These are phyloP conservation scores for Thinocorus orbignyianus DNA, from an alignment of 2,113 vertebrate genomes.

Conservation along the genomic window DNA sequence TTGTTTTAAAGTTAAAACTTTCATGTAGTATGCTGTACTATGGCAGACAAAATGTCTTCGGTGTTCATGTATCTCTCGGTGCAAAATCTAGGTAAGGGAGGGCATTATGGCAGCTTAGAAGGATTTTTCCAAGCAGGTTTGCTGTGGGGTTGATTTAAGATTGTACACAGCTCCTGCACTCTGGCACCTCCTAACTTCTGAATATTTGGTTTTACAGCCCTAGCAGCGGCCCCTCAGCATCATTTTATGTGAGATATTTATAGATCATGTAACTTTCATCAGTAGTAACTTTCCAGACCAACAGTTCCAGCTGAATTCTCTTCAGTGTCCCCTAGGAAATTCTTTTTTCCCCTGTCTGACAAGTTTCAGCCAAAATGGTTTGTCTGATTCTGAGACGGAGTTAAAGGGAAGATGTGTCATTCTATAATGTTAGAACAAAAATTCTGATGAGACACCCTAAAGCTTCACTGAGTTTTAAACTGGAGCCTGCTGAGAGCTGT, in stretches of 20 bases:
- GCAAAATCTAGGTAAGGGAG: background rate
- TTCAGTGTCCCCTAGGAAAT: background rate
- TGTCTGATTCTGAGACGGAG: background rate
- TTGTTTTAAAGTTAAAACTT: background rate
- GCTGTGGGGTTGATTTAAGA: background rate
- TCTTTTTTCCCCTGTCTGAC: background rate
- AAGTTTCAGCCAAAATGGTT: background rate
- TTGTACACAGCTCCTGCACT: background rate
- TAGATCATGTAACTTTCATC: background rate
- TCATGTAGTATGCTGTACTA: fast-evolving
- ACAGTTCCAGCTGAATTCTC: background rate
- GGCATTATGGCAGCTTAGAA: background rate
- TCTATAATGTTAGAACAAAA: background rate
- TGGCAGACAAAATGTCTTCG: background rate
- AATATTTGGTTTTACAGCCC: background rate
- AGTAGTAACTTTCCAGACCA: background rate
- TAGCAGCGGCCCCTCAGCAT: background rate
- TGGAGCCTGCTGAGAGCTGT: background rate
- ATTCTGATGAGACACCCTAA: background rate
- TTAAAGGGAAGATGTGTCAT: background rate
- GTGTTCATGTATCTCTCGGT: background rate
- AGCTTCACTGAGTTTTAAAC: background rate
- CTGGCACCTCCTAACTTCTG: background rate
- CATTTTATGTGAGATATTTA: background rate
- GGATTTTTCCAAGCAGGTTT: background rate